Evolutionary conservation across 2,113 vertebrate species (phyloP), one percentile per base, ranked within the genome.

Genomic region (Caloenas nicobarica): DNA sequence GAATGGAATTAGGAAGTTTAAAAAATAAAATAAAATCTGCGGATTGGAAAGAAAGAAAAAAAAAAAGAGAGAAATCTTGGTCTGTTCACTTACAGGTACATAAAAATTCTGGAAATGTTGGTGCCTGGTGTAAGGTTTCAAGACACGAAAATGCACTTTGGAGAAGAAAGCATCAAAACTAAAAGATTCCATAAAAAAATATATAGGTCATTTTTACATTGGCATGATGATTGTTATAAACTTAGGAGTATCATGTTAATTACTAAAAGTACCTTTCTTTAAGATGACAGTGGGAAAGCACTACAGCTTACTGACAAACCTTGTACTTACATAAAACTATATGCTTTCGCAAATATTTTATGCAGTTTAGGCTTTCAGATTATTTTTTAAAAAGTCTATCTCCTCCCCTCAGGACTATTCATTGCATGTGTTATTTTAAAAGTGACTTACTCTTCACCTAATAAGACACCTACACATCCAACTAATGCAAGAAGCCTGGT

Each of bases 391-490:
- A 60, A 87, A 16, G 9, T 18, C 10, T 15, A 12, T 46, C 48
- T 74, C 34, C 58, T 62, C 26, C 54, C 70, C 62, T 65, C 74
- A 86, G 51, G 48, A 29, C 38, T 83, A 68, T 74, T 93, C 60
- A 42, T 31, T 78, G 34, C 86, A 57, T 74, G 74, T 22, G 72
- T 60, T 93, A 95, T 92, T 97, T 96, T 95, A 68, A 84, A 61
- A 90, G 69, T 15, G 15, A 86, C 82, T 82, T 95, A 51, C 74
- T 36, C n/a, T 92, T 93, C 88, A 87, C 77, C 74, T 97, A 80
- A 94, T 44, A 57, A 69, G 71, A 86, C 90, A 93, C 79, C 81
- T 83, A 91, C 81, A 91, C 34, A n/a, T 40, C 61, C 81, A 91
- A 36, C 84, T 80, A 93, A 82, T 76, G 44, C 38, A 93, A 79